Evolutionary conservation across 1,140 invertebrate genomes (phyloP), one percentile per base, ranked within the genome.

Genomic region (Glossosoma conforme): DNA sequence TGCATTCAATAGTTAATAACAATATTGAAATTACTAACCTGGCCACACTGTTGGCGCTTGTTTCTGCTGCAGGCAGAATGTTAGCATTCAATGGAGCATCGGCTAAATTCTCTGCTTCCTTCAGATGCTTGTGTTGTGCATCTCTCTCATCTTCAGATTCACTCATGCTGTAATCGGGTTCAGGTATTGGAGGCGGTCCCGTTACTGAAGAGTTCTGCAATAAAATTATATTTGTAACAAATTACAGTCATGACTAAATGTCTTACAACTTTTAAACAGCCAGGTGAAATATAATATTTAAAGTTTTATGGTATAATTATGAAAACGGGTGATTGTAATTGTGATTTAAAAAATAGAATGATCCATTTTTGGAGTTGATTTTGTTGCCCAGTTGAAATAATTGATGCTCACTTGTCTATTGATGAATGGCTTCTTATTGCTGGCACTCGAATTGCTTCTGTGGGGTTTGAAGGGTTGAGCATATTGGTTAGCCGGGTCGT

Each of bases 81-180:
- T 37, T 44, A 15, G 28, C 24, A 21, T 30, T 38, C 19, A 11
- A 44, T 17, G 37, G 43, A 14, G 24, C 46, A 44, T 49, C 22
- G 42, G 40, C 24, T 15, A 25, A 65, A 28, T 30, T 41, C 20
- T 44, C 41, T 4, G 64, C 17, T 63, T 59, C 37, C 14, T 54
- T 63, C 59, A 19, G 66, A 66, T 44, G 64, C 64, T 44, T 64
- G 63, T 36, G 62, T 61, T 47, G 63, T 59, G 13, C 78, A 59
- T 77, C 81, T 42, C 70, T 76, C 30, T 81, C 81, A 19, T 80
- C 81, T 46, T 82, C 81, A 0, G 85, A 87, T 61, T 89, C 87
- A 44, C 84, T 88, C 61, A 88, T 79, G 66, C 86, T 91, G 70
- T 93, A 93, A 69, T 93, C 91, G 0, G 90, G 90, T 62, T 93